Evolutionary conservation across 1,140 invertebrate genomes (phyloP), one percentile per base, ranked within the genome.

Genomic region (Lepidurus apus): DNA sequence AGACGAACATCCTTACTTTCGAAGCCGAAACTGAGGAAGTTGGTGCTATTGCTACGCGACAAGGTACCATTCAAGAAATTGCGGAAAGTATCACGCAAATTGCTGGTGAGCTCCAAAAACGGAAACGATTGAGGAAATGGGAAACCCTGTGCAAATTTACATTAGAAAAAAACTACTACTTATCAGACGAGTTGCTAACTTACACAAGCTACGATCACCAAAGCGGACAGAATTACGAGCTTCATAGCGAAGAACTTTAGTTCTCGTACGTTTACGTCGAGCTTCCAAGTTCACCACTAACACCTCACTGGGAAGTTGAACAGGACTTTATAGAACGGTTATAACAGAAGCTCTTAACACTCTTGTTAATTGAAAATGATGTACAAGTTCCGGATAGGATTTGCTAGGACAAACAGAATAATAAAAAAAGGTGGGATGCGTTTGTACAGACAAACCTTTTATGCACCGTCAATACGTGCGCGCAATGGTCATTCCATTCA

Each of bases 241-340:
- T 65, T 65, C 53, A 65, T 65, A 21, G 8, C 10, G 53, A 13
- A 65, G 21, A 65, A 6, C 13, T 65, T 13, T 65, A 65, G 9
- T 17, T 11, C 53, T 0, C 34, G 34, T 34, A 65, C 17, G 13
- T 21, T 13, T 65, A 65, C 53, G 53, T n/a, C 17, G 13, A 65
- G 53, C 53, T 65, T 17, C 13, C 53, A 65, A 65, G 53, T 65
- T 65, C 3, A 65, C 53, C 53, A 65, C 53, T 65, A 65, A 65
- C 53, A 7, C 17, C 17, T n/a, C 6, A n/a, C 5, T n/a, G 17
- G 9, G 53, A 65, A 17, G 4, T 6, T 65, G 53, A n/a, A 21
- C 21, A 13, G 17, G 0, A 21, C 53, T 65, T 65, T 65, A 65
- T 65, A 65, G 53, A 4, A 65, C 53, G 17, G 53, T 65, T 65